These are phyloP conservation scores for Prietella phreatophila DNA, from an alignment of 2,113 vertebrate genomes.

Conservation along the genomic window DNA sequence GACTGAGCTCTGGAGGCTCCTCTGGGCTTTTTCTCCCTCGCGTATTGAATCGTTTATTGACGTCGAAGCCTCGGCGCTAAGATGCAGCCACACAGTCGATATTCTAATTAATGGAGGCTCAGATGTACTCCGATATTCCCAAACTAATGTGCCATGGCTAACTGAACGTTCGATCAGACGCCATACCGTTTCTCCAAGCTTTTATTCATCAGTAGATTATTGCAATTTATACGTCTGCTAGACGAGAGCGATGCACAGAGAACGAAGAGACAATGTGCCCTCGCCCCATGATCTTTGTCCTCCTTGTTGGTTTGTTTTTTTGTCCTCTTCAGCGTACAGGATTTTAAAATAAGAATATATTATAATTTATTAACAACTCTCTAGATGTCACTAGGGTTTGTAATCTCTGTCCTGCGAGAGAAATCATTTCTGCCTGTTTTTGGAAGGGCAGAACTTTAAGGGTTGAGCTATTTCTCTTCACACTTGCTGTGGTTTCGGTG, in stretches of 20 bases:
- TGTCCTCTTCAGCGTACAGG: no score
- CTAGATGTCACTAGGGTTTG: background rate
- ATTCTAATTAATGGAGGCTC: background rate
- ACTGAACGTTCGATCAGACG: background rate
- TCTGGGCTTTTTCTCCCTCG: background rate
- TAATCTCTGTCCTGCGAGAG: background rate
- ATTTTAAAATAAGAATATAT: background rate
- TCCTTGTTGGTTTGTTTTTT: background rate
- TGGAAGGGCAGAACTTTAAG: background rate
- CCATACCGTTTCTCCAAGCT: background rate
- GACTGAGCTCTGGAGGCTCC: background rate
- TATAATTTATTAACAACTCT: background rate
- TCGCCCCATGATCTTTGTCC: background rate
- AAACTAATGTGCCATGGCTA: background rate
- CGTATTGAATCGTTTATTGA: slow-evolving; percentile 6
- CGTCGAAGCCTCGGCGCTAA: background rate
- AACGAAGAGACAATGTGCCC: background rate
- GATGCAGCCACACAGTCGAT: background rate
- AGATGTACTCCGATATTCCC: background rate
- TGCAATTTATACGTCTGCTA: background rate
- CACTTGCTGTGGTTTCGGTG: no score
- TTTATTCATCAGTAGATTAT: background rate
- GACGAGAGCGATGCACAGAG: background rate
- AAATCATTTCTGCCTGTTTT: background rate
- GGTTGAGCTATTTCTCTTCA: no score